phyloP scores from a whole-genome alignment of 2,113 vertebrate genomes.

The Melanerpes aurifrons region DNA sequence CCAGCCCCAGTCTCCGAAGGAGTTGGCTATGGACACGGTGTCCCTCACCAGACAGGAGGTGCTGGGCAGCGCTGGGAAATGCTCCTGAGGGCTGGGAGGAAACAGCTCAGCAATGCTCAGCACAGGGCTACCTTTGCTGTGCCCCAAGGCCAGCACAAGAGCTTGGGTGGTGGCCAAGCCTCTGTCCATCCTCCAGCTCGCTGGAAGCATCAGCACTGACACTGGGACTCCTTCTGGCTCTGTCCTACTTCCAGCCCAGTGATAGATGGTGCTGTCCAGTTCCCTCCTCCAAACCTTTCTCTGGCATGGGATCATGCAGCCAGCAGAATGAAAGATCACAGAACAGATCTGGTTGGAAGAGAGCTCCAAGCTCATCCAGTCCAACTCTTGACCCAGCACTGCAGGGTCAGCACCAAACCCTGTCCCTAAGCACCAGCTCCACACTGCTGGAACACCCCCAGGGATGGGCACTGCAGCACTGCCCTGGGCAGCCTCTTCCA shows the following conservation, averaged over 20 bases:
- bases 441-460: too few relatives aligned
- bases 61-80: background rate
- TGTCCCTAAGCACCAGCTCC: too few relatives aligned
- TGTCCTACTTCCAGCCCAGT: background rate
- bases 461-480: too few relatives aligned
- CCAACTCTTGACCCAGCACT: too few relatives aligned
- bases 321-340: background rate
- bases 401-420: too few relatives aligned
- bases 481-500: too few relatives aligned
- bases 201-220: background rate
- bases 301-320: background rate
- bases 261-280: background rate
- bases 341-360: too few relatives aligned
- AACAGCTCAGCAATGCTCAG: rapidly evolving
- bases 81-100: background rate
- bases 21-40: background rate
- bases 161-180: background rate
- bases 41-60: background rate
- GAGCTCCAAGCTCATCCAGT: too few relatives aligned
- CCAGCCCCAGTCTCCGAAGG: background rate
- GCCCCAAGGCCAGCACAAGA: background rate
- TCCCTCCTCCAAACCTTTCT: background rate
- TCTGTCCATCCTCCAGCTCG: background rate
- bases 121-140: background rate
- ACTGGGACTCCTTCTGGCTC: background rate